Percentiles rank a stretch among this genome's conserved stretches.
Conservation (phyloP, 2,888 invertebrate species). For the Scaptomyza reducta region DNA sequence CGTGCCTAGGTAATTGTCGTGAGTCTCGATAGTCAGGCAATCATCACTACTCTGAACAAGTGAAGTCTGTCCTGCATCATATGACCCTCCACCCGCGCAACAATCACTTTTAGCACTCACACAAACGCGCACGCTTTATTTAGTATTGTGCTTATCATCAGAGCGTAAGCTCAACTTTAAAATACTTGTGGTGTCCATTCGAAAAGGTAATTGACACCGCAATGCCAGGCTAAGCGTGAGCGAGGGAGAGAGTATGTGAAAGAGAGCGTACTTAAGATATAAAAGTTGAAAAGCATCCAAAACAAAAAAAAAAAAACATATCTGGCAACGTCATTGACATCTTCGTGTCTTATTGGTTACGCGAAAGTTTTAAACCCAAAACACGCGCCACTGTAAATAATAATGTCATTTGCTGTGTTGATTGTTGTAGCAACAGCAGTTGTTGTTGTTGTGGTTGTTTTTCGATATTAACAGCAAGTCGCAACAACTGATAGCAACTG, state of each 20-base stretch:
- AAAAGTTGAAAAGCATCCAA: conserved; percentile 13
- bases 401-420: conserved; percentile 21
- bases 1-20: background rate
- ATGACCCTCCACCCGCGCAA: background rate
- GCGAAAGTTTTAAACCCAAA: conserved; percentile 34
- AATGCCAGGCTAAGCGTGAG: conserved; percentile 3
- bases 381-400: conserved; percentile 46
- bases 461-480: conserved; percentile 40
- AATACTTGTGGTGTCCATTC: conserved; percentile 52
- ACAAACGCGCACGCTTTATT: conserved; percentile 10
- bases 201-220: conserved; percentile 60
- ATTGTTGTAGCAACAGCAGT: no score
- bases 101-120: conserved; percentile 19
- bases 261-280: background rate
- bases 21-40: conserved; percentile 23
- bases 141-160: conserved; percentile 38
- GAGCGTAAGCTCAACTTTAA: conserved; percentile 57
- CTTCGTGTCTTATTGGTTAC: conserved; percentile 47
- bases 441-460: conserved; percentile 4
- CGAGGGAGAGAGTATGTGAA: background rate
- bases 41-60: conserved; percentile 19
- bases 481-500: conserved; percentile 13
- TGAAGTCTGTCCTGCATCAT: conserved; percentile 7
- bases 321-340: conserved; percentile 60
- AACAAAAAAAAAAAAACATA: conserved; percentile 13